Percentiles rank a stretch among this genome's conserved stretches.
These are phyloP conservation scores for Amazona guildingii DNA, from an alignment of 2,113 vertebrate species.

Conservation along the genomic window DNA sequence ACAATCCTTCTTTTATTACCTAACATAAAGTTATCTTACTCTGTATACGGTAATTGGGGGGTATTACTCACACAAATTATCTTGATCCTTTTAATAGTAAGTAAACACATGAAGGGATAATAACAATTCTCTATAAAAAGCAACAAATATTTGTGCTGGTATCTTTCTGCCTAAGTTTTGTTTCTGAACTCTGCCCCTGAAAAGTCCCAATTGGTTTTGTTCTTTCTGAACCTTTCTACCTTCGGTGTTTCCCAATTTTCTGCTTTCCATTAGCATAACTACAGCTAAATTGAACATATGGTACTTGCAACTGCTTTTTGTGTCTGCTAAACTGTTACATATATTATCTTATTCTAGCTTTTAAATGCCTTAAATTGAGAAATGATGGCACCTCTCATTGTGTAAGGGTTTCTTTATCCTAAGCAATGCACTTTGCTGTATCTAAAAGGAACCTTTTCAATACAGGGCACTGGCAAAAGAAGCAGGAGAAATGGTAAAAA, in stretches of 20 bases:
- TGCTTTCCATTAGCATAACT: not conserved
- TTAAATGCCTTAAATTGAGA: not conserved
- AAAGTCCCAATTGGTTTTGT: not conserved
- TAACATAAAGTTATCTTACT: not conserved
- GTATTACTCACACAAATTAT: constrained; percentile 7
- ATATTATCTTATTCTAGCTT: not conserved
- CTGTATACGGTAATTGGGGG: not conserved
- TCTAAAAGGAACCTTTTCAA: not conserved
- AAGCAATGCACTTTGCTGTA: not conserved
- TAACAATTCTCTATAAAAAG: constrained; percentile 10
- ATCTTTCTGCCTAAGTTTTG: not conserved
- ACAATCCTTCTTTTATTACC: constrained; percentile 24
- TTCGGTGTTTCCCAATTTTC: not conserved
- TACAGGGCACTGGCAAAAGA: not conserved
- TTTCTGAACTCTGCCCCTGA: not conserved
- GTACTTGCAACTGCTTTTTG: not conserved
- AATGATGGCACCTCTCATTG: not conserved
- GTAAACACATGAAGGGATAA: not conserved
- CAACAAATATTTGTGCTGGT: not conserved
- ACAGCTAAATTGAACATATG: not conserved
- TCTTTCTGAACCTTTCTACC: not conserved
- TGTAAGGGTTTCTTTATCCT: not conserved
- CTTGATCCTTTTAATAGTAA: not conserved
- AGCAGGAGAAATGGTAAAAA: not conserved
- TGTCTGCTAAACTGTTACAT: not conserved